Conservation (phyloP, 2,888 invertebrate genomes). For the Dione juno region DNA sequence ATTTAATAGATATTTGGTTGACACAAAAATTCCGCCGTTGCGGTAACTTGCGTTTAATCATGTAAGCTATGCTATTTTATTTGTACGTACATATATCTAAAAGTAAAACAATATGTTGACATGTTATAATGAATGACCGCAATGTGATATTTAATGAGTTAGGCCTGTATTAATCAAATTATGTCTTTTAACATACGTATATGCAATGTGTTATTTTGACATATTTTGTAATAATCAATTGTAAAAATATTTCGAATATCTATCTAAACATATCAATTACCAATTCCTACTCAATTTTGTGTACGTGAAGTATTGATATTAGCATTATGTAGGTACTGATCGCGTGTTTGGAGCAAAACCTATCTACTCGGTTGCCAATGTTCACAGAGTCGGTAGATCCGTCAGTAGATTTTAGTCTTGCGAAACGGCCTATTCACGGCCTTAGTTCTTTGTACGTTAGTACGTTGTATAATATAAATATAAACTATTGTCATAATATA, state of each 20-base stretch:
- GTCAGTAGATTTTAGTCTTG: slow-evolving; percentile 72
- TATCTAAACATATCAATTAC: background rate
- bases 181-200: background rate
- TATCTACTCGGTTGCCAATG: slow-evolving; percentile 75
- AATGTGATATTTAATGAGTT: background rate
- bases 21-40: slow-evolving; percentile 42
- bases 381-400: slow-evolving; percentile 63
- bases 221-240: background rate
- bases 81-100: slow-evolving; percentile 4
- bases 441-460: slow-evolving; percentile 40
- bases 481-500: slow-evolving; percentile 10
- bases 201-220: background rate
- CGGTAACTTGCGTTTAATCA: slow-evolving; percentile 32
- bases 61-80: slow-evolving; percentile 1
- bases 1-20: slow-evolving; percentile 44
- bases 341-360: slow-evolving; percentile 76
- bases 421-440: slow-evolving; percentile 63
- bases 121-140: slow-evolving; percentile 1
- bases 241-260: background rate
- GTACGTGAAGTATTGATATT: slow-evolving; percentile 47
- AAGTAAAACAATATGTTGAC: slow-evolving; percentile 8
- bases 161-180: background rate
- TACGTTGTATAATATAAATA: too few relatives aligned
- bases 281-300: background rate
- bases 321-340: slow-evolving; percentile 58